phyloP scores from a whole-genome alignment of 2,888 invertebrate species.

The Onchidella celtica region DNA sequence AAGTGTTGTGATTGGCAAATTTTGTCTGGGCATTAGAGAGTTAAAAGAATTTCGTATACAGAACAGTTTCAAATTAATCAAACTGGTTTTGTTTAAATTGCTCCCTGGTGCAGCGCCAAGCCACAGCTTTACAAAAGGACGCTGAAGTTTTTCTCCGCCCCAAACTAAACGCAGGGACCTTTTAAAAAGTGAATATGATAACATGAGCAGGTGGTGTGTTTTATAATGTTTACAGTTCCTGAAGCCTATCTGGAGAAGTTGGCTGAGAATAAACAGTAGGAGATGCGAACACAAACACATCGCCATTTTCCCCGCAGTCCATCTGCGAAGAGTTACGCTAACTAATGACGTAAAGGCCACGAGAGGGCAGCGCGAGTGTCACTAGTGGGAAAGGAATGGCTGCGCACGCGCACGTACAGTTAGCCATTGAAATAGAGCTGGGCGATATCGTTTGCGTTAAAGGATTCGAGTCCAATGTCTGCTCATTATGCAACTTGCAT shows the following conservation, averaged over 20 bases:
- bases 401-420: conserved; percentile 44
- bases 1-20: no score
- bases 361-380: conserved; percentile 30
- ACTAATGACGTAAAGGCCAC: conserved; percentile 41
- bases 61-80: no score
- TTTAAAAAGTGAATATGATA: conserved; percentile 27
- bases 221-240: conserved; percentile 42
- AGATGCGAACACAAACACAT: conserved; percentile 29
- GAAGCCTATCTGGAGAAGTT: conserved; percentile 31
- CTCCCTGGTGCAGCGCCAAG: neutral
- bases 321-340: conserved; percentile 38
- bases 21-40: no score
- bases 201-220: conserved; percentile 27
- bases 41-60: no score
- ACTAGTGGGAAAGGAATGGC: conserved; percentile 3
- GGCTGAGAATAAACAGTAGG: conserved; percentile 17
- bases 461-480: no score
- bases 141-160: conserved; percentile 20
- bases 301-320: conserved; percentile 24
- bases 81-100: no score
- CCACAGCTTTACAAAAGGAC: neutral
- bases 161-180: neutral
- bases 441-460: no score
- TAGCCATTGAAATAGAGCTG: neutral
- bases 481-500: no score